These are phyloP conservation scores for Diadegma fenestrale DNA, from an alignment of 2,888 invertebrate genomes.

Conservation along the genomic window DNA sequence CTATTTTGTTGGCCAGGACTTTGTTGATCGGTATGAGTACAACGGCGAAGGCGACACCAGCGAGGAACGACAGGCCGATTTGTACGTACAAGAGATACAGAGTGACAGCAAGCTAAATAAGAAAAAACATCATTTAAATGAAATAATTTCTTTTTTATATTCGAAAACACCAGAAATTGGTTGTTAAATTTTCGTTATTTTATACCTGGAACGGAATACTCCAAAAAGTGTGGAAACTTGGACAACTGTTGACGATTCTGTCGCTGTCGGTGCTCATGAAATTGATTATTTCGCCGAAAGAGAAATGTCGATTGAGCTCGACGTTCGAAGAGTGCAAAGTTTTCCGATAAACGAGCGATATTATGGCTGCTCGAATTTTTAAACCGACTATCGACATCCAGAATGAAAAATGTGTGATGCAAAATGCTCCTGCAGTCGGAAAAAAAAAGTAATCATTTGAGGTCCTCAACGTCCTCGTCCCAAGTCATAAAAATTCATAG, in stretches of 20 bases:
- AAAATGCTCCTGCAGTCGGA: conserved; percentile 88
- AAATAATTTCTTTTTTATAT: neutral
- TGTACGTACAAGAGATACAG: conserved; percentile 94
- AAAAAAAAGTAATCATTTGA: neutral
- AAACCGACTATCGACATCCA: conserved; percentile 93
- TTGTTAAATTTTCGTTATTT: conserved; percentile 26
- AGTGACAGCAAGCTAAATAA: conserved; percentile 91
- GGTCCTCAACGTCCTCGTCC: too few species aligned
- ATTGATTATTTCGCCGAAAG: conserved; percentile 96
- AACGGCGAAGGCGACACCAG: conserved; percentile 94
- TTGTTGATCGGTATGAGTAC: conserved; percentile 97
- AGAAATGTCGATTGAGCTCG: conserved; percentile 84
- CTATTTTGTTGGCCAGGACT: conserved; percentile 95
- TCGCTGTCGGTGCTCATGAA: conserved; percentile 99
- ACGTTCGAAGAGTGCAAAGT: conserved; percentile 84
- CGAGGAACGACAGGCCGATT: conserved; percentile 96
- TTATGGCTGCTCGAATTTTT: conserved; percentile 94
- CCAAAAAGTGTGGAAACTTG: conserved; percentile 98
- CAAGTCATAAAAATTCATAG: too few species aligned
- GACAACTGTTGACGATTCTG: conserved; percentile 97
- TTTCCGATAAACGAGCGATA: conserved; percentile 93
- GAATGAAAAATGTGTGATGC: conserved; percentile 96
- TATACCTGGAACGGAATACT: conserved; percentile 96
- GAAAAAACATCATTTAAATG: neutral
- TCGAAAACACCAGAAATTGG: neutral